These are phyloP conservation scores for Stictonetta naevosa DNA, from an alignment of 2,113 vertebrate species.

Conservation along the genomic window DNA sequence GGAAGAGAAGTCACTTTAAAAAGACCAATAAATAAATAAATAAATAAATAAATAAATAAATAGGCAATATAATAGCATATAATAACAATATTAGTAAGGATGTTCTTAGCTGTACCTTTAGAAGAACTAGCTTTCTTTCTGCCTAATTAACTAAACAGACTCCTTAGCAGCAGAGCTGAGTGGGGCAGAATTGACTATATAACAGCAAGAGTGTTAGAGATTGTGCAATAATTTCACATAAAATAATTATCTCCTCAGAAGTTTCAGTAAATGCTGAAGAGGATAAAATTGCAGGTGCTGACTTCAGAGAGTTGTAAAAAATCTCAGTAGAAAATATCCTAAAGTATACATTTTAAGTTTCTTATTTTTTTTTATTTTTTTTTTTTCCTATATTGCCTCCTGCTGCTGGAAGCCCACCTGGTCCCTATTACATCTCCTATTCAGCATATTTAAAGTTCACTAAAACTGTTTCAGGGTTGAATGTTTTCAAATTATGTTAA, in stretches of 20 bases:
- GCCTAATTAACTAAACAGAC: neutral
- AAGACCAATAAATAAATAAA: neutral
- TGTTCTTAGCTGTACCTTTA: neutral
- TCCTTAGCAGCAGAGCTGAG: neutral
- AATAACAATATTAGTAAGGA: neutral
- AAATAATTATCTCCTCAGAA: conserved; percentile 52
- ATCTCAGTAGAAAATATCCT: conserved; percentile 25
- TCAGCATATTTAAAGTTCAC: conserved; percentile 43
- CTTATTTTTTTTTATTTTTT: conserved; percentile 32
- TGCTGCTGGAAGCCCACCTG: conserved; percentile 50
- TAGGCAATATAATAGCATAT: no score
- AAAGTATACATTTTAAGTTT: conserved; percentile 24
- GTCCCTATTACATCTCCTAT: neutral
- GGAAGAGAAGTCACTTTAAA: neutral
- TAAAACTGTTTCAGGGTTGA: conserved; percentile 33
- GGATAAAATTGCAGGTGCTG: conserved; percentile 57
- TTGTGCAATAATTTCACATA: neutral
- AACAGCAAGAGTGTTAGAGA: neutral
- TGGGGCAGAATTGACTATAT: neutral
- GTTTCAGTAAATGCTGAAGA: conserved; percentile 56
- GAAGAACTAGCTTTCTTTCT: neutral
- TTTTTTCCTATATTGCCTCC: conserved; percentile 28
- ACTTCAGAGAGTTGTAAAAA: conserved; percentile 43
- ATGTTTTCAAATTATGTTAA: conserved; percentile 43
- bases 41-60: no score